phyloP scores from a whole-genome alignment of 1,140 invertebrate genomes.

The Brachionus rotundiformis region DNA sequence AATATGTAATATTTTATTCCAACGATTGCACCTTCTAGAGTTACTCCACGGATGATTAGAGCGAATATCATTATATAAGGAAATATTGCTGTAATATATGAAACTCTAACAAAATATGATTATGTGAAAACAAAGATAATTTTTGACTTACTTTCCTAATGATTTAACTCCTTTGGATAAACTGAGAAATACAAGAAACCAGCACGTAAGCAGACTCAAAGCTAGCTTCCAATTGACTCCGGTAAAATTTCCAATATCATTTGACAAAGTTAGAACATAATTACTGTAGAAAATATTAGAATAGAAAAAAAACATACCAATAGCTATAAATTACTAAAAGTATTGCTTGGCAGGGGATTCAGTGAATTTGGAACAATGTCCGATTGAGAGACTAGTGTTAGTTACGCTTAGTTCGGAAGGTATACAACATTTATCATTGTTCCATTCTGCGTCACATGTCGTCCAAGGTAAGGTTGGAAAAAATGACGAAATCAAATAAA shows the following conservation, averaged over 20 bases:
- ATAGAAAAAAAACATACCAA: not conserved
- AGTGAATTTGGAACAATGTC: not conserved
- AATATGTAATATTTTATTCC: conserved; percentile 50
- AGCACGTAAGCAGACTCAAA: conserved; percentile 58
- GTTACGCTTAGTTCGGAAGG: not conserved
- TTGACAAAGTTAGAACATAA: conserved; percentile 29
- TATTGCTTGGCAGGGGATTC: conserved; percentile 20
- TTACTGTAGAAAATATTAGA: conserved; percentile 51
- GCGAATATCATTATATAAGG: conserved; percentile 52
- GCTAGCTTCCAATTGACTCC: conserved; percentile 53
- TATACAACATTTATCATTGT: conserved; percentile 50
- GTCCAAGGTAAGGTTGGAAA: conserved; percentile 70
- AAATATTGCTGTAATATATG: conserved; percentile 51
- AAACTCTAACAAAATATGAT: conserved; percentile 66
- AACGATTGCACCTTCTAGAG: conserved; percentile 10
- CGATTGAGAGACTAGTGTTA: not conserved
- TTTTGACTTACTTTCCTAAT: conserved; percentile 69
- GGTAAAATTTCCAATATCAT: conserved; percentile 38
- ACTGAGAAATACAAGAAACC: conserved; percentile 59
- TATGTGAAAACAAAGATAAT: conserved; percentile 77
- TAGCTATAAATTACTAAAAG: conserved; percentile 14
- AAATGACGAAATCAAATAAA: conserved; percentile 65
- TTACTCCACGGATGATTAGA: conserved; percentile 37
- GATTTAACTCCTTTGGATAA: conserved; percentile 62
- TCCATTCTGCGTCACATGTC: conserved; percentile 66